Evolutionary conservation across 2,113 vertebrate species (phyloP), one percentile per base, ranked within the genome.

Genomic region (Semnopithecus entellus): DNA sequence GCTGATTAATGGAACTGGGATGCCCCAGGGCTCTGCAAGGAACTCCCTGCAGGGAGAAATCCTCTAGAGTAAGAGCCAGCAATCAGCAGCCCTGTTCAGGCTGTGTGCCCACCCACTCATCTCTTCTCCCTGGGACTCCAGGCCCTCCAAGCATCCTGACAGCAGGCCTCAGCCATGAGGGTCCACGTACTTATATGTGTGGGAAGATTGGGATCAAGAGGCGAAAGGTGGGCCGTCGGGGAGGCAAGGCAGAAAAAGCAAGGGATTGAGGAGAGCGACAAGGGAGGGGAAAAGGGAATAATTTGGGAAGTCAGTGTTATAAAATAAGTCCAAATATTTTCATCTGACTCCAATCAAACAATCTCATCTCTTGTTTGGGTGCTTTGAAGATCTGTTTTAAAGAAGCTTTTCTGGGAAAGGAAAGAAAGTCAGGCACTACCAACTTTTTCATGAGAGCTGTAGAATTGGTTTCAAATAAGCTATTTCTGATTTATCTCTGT

Each of bases 321-420:
- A 70, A 88, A 85, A 90, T 38, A 84, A 89, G 61, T 83, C n/a
- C n/a, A 90, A 57, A 64, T 64, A 64, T n/a, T 87, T 90, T 80
- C 8, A 40, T 38, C 20, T 38, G 70, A 78, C 22, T 27, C 20
- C 14, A 61, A 2, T 57, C 10, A 38, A 75, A 72, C 59, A 95
- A 68, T 45, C 52, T 23, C 30, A 78, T 76, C 20, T 75, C 79
- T 72, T 79, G 20, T 59, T 75, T 88, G 35, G 45, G 48, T 32
- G 87, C 12, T 85, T 72, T 30, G 25, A 4, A 81, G 17, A 40
- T 90, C 32, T 83, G 84, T 91, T 90, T 55, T 45, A 55, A 94
- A 57, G 40, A 75, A 79, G 75, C 18, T 3, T 27, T 84, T 87
- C n/a, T 43, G 0, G n/a, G 16, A 27, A 17, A 52, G 18, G 38